Base-by-base conservation (phyloP, 2,888 invertebrate genomes). In the Anthrax anthrax region DNA sequence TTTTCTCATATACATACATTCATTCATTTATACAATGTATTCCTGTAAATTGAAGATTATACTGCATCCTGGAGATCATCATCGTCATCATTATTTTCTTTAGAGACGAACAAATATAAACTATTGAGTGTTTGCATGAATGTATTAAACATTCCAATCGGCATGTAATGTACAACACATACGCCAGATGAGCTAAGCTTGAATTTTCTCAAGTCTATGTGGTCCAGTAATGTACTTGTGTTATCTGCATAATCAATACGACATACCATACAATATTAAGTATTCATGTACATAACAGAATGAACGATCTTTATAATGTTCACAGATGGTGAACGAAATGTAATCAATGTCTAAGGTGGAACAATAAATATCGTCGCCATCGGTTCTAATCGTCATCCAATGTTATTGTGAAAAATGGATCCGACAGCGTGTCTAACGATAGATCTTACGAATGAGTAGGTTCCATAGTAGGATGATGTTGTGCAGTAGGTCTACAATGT, bases 311-410 rank as follows among this genome's bases (percentile, higher is more conserved):
- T 23, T 23, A 23, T 23, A 8, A 8, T 32, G 29, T 32, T 12
- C 29, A 32, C 29, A 32, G 29, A 32, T 32, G 29, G 9, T 32
- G 29, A 32, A 32, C 12, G 12, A 12, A 32, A 32, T 12, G 12
- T 9, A 32, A 12, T 32, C 29, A 32, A 32, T 32, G 29, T 32
- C 29, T 39, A 45, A 45, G 44, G 36, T 45, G 44, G 40, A 45
- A 45, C 44, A 45, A 45, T 45, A 45, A 44, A 45, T 45, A 40
- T 45, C 44, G 44, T 45, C 44, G 44, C 44, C 36, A 45, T 39
- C 40, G 34, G 36, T 36, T 39, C 39, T 18, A 36, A 23, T 34
- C 40, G 32, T 39, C 44, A 44, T 39, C 39, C 39, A 38, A 18
- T 44, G 38, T 16, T 39, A 39, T 18, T 44, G 44, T 39, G 29